Conservation (phyloP, 2,113 vertebrate species). For the Dissostichus mawsoni region DNA sequence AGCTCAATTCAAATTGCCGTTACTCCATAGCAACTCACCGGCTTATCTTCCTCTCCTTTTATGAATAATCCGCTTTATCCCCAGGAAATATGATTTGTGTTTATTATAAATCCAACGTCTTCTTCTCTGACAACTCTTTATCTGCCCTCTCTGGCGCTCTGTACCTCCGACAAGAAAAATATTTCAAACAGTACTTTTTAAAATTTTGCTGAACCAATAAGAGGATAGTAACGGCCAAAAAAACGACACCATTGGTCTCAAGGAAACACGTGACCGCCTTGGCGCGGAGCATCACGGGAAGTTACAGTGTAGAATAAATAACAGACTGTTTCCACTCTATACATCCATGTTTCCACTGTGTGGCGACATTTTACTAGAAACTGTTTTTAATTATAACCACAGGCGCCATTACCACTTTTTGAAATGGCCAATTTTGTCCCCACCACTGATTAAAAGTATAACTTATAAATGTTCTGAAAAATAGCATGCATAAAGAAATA, state of each 20-base stretch:
- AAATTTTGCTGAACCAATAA: conserved; percentile 62
- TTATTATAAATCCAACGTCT: accelerated
- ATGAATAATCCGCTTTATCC: neutral
- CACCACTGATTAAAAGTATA: too few relatives aligned
- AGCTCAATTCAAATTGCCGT: neutral
- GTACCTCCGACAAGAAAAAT: accelerated
- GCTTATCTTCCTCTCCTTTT: neutral
- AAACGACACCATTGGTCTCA: conserved; percentile 34
- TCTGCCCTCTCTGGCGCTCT: conserved; percentile 29
- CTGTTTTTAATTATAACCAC: too few relatives aligned
- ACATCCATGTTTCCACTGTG: neutral
- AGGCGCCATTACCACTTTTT: too few relatives aligned
- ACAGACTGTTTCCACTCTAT: accelerated
- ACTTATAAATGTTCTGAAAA: too few relatives aligned
- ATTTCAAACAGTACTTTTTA: conserved; percentile 69
- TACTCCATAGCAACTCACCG: conserved; percentile 24
- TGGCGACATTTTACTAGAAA: conserved; percentile 26
- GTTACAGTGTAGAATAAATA: accelerated
- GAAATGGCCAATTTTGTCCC: too few relatives aligned
- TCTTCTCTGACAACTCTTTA: accelerated
- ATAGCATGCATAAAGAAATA: too few relatives aligned
- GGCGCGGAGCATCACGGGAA: conserved; percentile 63
- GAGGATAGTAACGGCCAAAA: neutral
- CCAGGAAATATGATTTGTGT: accelerated
- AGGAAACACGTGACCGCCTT: accelerated